These are phyloP conservation scores for Pantherophis vulpinus DNA, from an alignment of 2,797 vertebrate genomes.

Conservation along the genomic window DNA sequence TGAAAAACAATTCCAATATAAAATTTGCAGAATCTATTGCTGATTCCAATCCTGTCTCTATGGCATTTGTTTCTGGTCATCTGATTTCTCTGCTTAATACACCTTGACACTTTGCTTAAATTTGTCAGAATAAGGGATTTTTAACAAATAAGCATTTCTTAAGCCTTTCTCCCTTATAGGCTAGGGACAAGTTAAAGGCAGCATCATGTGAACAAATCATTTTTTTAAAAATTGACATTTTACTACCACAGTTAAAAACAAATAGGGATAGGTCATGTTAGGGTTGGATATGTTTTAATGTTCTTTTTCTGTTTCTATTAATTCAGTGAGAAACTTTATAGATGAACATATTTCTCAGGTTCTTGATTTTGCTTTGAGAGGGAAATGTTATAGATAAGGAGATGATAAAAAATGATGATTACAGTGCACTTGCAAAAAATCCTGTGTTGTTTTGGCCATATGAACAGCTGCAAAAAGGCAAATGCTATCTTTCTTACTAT, in stretches of 20 bases:
- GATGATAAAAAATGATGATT: conserved; percentile 1
- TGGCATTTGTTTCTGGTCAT: neutral
- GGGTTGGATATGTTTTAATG: conserved; percentile 2
- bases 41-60: neutral
- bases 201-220: neutral
- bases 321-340: conserved; percentile 32
- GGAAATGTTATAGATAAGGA: neutral
- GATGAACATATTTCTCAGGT: conserved; percentile 3
- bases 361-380: conserved; percentile 32
- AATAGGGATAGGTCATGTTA: neutral
- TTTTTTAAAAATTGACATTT: neutral
- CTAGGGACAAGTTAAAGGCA: neutral
- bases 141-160: neutral
- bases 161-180: neutral
- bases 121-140: neutral
- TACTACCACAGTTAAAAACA: neutral
- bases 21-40: neutral
- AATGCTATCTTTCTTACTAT: neutral
- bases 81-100: neutral
- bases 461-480: neutral
- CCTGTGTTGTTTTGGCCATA: neutral
- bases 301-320: neutral
- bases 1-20: neutral
- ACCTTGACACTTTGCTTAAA: neutral
- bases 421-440: conserved; percentile 10